These are phyloP conservation scores for Nymphicus hollandicus DNA, from an alignment of 2,113 vertebrate species.

Conservation along the genomic window DNA sequence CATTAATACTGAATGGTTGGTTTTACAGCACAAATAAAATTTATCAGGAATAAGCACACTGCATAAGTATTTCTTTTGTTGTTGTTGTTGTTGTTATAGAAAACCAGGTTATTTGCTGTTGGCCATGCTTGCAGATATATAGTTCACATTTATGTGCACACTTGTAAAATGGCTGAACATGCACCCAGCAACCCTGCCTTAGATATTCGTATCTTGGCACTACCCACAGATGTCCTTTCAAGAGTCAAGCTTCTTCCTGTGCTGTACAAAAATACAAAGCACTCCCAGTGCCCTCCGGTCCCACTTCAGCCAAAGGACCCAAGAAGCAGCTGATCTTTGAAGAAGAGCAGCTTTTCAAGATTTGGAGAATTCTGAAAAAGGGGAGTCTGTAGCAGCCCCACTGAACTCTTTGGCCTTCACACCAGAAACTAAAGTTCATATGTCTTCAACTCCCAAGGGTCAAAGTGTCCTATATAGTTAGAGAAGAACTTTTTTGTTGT, in stretches of 20 bases:
- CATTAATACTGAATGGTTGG: not conserved
- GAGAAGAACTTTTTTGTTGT: not conserved
- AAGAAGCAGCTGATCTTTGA: not conserved
- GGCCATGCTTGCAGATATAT: not conserved
- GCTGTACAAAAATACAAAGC: not conserved
- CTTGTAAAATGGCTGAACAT: not conserved
- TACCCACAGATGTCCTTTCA: not conserved
- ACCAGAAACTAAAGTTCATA: not conserved
- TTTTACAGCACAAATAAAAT: not conserved
- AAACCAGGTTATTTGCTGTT: not conserved
- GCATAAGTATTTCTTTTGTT: not conserved
- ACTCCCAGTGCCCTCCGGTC: not conserved
- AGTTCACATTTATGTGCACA: not conserved
- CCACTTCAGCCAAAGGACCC: not conserved
- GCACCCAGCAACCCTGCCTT: not conserved
- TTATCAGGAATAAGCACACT: not conserved
- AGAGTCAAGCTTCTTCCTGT: not conserved
- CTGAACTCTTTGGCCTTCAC: not conserved
- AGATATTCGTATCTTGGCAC: not conserved
- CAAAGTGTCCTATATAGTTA: not conserved
- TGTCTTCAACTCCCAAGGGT: not conserved
- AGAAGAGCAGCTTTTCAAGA: not conserved
- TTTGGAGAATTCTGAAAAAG: not conserved
- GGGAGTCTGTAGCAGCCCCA: not conserved
- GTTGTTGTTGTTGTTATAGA: not conserved